Base-by-base conservation (phyloP, 2,113 vertebrate species). In the Salvelinus fontinalis region DNA sequence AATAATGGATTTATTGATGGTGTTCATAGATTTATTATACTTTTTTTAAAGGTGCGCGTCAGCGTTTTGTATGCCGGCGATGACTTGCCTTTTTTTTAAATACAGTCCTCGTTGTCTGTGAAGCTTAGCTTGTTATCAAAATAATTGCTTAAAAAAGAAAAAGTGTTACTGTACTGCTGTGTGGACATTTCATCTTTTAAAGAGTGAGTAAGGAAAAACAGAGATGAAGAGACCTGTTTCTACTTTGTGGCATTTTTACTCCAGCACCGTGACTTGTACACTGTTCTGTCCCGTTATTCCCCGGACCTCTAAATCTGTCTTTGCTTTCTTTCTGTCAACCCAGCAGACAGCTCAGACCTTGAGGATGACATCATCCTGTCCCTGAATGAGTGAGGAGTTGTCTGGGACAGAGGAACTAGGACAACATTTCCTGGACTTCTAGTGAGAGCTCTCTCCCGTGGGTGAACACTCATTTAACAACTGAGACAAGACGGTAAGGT, bases 361-460 rank as follows among this genome's bases (percentile, higher is more conserved):
- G 97, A 99, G 92, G 98, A 99, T 67, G 97, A 99, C 93, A 98
- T 99, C 88, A 97, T 99, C 87, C 92, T 99, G 79, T 95, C 97
- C 77, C 88, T 94, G 80, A 94, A 94, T 67, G 91, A 94, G 81
- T 94, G 90, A 94, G 74, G 79, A 71, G 70, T 54, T 39, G 14
- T 62, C 62, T 12, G 39, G 39, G 39, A 44, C 39, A 11, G 39
- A 44, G 39, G 11, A 44, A 44, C 39, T 44, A 64, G 77, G 77
- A 69, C 39, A 1, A 11, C 39, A 44, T 44, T 2, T 44, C 39
- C 39, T 2, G 9, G 39, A 44, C 39, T 11, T 44, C 39, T 44
- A 9, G 39, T 11, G 39, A 44, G 39, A 44, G 39, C 39, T 2
- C 39, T 2, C 39, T 44, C 39, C 71, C 29, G 22, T 71, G 48